Evolutionary conservation across 1,140 invertebrate genomes (phyloP).

Genomic region (Bombyx mandarina): DNA sequence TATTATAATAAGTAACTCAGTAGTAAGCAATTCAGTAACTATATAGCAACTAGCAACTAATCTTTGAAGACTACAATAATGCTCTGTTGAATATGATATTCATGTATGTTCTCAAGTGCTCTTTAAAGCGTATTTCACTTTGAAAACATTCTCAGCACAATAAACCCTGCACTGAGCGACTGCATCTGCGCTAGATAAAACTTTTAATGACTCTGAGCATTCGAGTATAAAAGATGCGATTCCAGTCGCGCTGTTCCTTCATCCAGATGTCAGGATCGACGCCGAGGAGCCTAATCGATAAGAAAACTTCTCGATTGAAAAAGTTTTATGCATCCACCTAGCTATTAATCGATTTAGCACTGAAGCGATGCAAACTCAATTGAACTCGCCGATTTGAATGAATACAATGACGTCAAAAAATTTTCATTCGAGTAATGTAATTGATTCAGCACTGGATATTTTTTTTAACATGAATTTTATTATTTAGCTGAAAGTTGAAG

Average conservation of each 20-base stretch:
- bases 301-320: conserved; percentile 21
- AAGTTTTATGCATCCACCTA: conserved; percentile 12
- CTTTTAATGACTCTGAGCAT: conserved; percentile 32
- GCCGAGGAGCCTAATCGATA: conserved; percentile 17
- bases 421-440: no score
- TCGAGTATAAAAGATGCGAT: conserved; percentile 18
- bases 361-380: no score
- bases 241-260: conserved; percentile 12
- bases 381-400: no score
- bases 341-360: neutral
- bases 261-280: conserved; percentile 17
- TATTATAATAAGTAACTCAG: no score
- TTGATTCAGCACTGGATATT: no score
- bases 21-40: no score
- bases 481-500: no score
- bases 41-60: no score
- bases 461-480: no score
- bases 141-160: conserved; percentile 20
- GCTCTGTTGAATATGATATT: conserved; percentile 8
- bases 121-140: conserved; percentile 23
- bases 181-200: conserved; percentile 36
- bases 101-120: conserved; percentile 17
- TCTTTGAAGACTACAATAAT: no score
- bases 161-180: conserved; percentile 15
- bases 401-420: no score